Evolutionary conservation across 37 sponge, comb jelly and placozoan species (phyloP).

Genomic region (Amphimedon queenslandica): DNA sequence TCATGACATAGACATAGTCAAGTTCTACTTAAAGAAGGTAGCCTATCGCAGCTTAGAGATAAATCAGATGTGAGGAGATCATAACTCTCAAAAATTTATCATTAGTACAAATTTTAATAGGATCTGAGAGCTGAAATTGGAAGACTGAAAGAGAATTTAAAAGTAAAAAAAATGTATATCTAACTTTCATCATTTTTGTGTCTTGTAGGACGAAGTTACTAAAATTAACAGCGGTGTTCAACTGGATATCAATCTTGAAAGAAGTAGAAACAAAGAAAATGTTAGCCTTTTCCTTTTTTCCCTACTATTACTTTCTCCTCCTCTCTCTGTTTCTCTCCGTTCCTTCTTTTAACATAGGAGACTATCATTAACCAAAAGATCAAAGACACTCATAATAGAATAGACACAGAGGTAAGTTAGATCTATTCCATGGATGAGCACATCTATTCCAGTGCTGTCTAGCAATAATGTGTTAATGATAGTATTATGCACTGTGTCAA

Average conservation of each 20-base stretch:
- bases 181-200: not conserved
- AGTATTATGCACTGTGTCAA: not conserved
- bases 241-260: slow-evolving; percentile 81
- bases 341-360: slow-evolving; percentile 8
- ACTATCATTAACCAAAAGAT: slow-evolving; percentile 48
- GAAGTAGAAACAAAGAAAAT: slow-evolving; percentile 68
- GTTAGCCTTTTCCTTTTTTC: slow-evolving; percentile 9
- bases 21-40: slow-evolving; percentile 37
- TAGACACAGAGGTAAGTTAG: slow-evolving; percentile 50
- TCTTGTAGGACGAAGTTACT: slow-evolving; percentile 65
- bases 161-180: slow-evolving; percentile 8
- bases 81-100: not conserved
- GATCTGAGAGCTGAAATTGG: slow-evolving; percentile 24
- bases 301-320: not conserved
- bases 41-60: slow-evolving; percentile 14
- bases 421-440: no score
- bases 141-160: slow-evolving; percentile 27
- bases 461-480: not conserved
- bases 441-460: no score
- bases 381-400: slow-evolving; percentile 70
- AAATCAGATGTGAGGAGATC: slow-evolving; percentile 36
- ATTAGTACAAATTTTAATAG: slow-evolving; percentile 7
- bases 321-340: not conserved
- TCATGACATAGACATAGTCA: slow-evolving; percentile 8
- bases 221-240: slow-evolving; percentile 59